Evolutionary conservation across 2,888 invertebrate species (phyloP), one percentile per base, ranked within the genome.

Genomic region (Morpho helenor): DNA sequence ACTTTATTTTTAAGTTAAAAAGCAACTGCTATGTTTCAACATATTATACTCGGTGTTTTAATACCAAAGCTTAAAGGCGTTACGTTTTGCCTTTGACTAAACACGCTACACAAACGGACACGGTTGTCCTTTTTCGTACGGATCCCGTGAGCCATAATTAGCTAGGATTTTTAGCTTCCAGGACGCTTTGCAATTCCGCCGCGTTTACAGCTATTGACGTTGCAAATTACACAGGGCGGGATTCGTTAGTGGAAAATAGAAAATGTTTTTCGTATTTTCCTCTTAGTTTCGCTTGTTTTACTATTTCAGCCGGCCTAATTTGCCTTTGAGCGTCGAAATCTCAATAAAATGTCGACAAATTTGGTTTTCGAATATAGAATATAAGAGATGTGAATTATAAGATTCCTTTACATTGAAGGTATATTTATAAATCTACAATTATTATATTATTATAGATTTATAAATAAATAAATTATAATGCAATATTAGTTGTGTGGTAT

Each of bases 221-320:
- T 52, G 47, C 57, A 52, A 53, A 53, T 55, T 54, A 46, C 47
- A 52, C 16, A 47, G 41, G 47, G 8, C 56, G 49, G 50, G 57
- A 57, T 55, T 55, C 55, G 57, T 57, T 57, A 52, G 50, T 23
- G 45, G 50, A 50, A 56, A 48, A 61, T 46, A 56, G 52, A 41
- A 44, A 53, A 56, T 56, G 59, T 56, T 62, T 59, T 42, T 49
- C 49, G 49, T 49, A 49, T 55, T 49, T 55, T 55, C 42, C 47
- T 54, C 39, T 31, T 46, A 46, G 10, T 53, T 47, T 22, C 9
- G 48, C 41, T 31, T 10, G 41, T 23, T 48, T 54, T 42, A 48
- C 23, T 40, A 48, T 48, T 42, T 44, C 22, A 23, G 44, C 22
- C 47, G 10, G 31, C n/a, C 48, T 47, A 10, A 23, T 54, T 48